Evolutionary conservation across 2,888 invertebrate species (phyloP).

Genomic region (Diabrotica balteata): DNA sequence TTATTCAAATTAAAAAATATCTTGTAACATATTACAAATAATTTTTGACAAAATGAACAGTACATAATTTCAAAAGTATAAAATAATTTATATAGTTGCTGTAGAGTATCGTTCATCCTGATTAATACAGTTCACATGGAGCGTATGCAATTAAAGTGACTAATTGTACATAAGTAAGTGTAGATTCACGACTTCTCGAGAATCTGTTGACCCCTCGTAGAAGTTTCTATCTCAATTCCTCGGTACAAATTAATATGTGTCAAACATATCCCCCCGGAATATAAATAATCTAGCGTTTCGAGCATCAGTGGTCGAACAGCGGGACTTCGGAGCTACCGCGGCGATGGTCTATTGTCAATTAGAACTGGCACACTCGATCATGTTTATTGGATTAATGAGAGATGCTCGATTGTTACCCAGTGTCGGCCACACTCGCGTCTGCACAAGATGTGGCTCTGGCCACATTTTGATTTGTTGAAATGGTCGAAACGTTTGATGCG

Average conservation of each 20-base stretch:
- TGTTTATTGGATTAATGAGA: constrained; percentile 57
- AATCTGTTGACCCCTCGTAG: not conserved
- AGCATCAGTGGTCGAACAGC: constrained; percentile 41
- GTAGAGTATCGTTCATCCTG: too few relatives aligned
- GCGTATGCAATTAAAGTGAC: too few relatives aligned
- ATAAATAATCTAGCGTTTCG: constrained; percentile 21
- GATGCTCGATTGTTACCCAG: constrained; percentile 49
- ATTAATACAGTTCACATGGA: too few relatives aligned
- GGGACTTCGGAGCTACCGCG: constrained; percentile 48
- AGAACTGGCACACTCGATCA: constrained; percentile 54
- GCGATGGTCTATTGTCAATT: constrained; percentile 55
- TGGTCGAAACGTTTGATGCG: constrained; percentile 38
- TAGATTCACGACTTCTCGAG: not conserved
- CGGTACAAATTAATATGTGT: constrained; percentile 13
- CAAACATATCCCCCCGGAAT: constrained; percentile 16
- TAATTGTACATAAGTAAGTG: too few relatives aligned
- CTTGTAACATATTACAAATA: too few relatives aligned
- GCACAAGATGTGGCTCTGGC: constrained; percentile 45
- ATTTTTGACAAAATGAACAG: too few relatives aligned
- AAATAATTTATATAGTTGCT: too few relatives aligned
- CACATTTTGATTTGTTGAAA: constrained; percentile 48
- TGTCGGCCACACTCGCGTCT: constrained; percentile 56
- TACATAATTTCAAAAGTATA: too few relatives aligned
- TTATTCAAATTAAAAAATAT: too few relatives aligned
- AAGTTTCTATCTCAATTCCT: not conserved